phyloP scores from a whole-genome alignment of 2,888 invertebrate genomes.

The Acronicta leporina region DNA sequence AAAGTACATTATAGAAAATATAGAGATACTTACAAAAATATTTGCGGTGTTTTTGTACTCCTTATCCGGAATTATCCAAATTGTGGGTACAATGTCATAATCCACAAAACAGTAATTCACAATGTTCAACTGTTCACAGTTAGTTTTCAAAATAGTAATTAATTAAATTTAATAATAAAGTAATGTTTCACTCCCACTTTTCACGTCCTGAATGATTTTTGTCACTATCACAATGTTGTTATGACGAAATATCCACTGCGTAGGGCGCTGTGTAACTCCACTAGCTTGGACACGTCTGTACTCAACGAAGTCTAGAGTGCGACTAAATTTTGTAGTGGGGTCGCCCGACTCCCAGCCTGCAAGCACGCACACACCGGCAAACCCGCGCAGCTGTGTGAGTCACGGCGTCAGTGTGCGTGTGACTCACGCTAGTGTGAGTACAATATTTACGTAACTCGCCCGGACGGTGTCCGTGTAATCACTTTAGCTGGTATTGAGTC shows the following conservation, averaged over 20 bases:
- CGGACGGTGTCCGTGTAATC: conserved; percentile 79
- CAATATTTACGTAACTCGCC: conserved; percentile 86
- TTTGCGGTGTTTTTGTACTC: conserved; percentile 84
- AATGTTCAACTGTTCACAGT: conserved; percentile 74
- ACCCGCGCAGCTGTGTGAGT: conserved; percentile 42
- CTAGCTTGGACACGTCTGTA: conserved; percentile 75
- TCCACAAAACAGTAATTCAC: conserved; percentile 77
- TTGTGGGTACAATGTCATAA: conserved; percentile 83
- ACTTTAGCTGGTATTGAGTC: conserved; percentile 81
- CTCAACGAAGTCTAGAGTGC: conserved; percentile 77
- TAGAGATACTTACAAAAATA: conserved; percentile 86
- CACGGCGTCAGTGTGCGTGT: conserved; percentile 64
- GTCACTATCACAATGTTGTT: conserved; percentile 86
- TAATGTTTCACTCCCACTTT: conserved; percentile 81
- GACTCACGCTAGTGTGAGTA: conserved; percentile 68
- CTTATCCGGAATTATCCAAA: conserved; percentile 87
- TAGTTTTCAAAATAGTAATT: conserved; percentile 64
- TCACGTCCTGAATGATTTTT: conserved; percentile 81
- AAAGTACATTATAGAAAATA: conserved; percentile 37
- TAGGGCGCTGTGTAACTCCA: conserved; percentile 74
- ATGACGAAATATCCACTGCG: conserved; percentile 86
- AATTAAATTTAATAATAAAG: conserved; percentile 57
- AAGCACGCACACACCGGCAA: conserved; percentile 71
- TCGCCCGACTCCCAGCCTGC: conserved; percentile 81
- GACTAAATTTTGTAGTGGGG: conserved; percentile 88